These are phyloP conservation scores for Orchesellides sinensis DNA, from an alignment of 2,888 invertebrate species.

Conservation along the genomic window DNA sequence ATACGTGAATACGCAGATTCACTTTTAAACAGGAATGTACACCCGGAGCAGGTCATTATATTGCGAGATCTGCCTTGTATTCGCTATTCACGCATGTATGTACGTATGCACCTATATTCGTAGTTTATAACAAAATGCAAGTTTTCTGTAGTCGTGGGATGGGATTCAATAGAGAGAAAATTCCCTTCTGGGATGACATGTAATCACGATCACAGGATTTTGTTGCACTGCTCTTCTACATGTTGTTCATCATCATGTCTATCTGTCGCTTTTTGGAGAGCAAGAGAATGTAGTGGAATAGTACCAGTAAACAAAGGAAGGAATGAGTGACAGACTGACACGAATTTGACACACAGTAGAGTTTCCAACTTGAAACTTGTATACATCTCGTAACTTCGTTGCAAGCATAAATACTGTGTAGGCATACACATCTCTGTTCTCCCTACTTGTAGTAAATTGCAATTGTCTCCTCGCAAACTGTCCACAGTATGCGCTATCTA, in stretches of 20 bases:
- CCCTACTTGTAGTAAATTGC: slow-evolving; percentile 11
- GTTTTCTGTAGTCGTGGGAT: too few species aligned
- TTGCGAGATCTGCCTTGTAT: slow-evolving; percentile 33
- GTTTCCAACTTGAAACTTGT: slow-evolving; percentile 14
- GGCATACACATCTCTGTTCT: not conserved
- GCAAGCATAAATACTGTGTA: too few species aligned
- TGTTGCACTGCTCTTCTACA: slow-evolving; percentile 33
- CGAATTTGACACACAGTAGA: slow-evolving; percentile 56
- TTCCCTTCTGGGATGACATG: slow-evolving; percentile 66
- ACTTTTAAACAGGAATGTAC: too few species aligned
- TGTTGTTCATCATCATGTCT: slow-evolving; percentile 54
- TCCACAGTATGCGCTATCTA: too few species aligned
- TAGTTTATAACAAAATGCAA: not conserved
- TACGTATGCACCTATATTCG: too few species aligned
- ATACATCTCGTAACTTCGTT: too few species aligned
- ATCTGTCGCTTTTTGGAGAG: slow-evolving; percentile 46
- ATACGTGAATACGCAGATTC: too few species aligned
- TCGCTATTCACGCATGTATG: too few species aligned
- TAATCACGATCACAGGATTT: slow-evolving; percentile 65
- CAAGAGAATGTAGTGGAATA: slow-evolving; percentile 8
- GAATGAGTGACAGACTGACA: slow-evolving; percentile 33
- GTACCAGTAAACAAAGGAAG: slow-evolving; percentile 1
- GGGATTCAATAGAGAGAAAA: slow-evolving; percentile 41
- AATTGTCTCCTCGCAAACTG: slow-evolving; percentile 4
- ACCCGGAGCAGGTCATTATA: too few species aligned